Evolutionary conservation across 2,113 vertebrate genomes (phyloP), one percentile per base, ranked within the genome.

Genomic region (Podarcis raffonei): DNA sequence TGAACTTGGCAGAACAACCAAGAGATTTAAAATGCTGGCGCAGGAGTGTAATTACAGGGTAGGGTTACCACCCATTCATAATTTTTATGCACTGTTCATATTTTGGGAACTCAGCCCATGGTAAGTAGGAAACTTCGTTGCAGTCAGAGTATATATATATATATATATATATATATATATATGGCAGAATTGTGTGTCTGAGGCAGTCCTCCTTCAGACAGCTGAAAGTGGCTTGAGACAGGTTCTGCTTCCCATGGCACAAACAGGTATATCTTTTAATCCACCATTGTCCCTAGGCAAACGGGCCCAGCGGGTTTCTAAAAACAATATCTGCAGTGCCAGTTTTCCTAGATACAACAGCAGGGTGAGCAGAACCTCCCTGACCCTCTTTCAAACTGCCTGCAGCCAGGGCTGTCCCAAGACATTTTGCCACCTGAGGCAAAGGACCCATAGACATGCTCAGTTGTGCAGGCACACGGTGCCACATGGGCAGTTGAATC

Each of bases 101-200:
- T 39, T 76, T 76, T 85, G 53, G 84, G 72, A 84, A 59, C 32
- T 62, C 53, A 76, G 72, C 84, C 84, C 84, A 77, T 39, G 39
- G 57, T 11, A 85, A 76, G 35, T 85, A 85, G 84, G 65, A 85
- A 85, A 85, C 32, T 16, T 75, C 53, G 76, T 76, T 76, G 65
- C 59, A 35, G 76, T 39, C 32, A 18, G 53, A 76, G 15, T 30
- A 39, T 57, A 30, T 30, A 48, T 48, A 48, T 48, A 48, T n/a
- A n/a, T n/a, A n/a, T n/a, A n/a, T n/a, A n/a, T 48, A 48, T 11
- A 48, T 48, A 48, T 48, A 48, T 48, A 48, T 48, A 48, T 48
- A 48, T 48, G 30, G 57, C 79, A 32, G 20, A 22, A 62, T 35
- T 62, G 16, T 62, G n/a, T 62, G 53, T 25, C 48, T 80, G 32